Evolutionary conservation across 2,888 invertebrate species (phyloP).

Genomic region (Griposia aprilina): DNA sequence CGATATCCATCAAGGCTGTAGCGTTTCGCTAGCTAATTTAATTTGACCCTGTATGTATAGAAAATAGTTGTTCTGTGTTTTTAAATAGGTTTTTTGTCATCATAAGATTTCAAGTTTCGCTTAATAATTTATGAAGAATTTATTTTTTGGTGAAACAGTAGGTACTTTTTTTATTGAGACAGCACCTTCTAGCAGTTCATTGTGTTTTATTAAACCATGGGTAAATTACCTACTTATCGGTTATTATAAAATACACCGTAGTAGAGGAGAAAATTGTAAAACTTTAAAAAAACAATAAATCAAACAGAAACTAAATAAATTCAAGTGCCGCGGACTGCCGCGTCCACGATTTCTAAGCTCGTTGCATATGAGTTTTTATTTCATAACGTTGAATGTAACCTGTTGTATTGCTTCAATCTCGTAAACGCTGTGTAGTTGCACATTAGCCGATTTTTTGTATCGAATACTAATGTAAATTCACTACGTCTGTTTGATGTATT

Average conservation of each 20-base stretch:
- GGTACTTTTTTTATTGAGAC: no score
- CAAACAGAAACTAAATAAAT: background rate
- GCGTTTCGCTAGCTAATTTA: no score
- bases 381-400: constrained; percentile 74
- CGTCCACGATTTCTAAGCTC: constrained; percentile 66
- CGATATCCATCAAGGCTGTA: no score
- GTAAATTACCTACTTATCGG: background rate
- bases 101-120: no score
- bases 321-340: constrained; percentile 65
- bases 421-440: constrained; percentile 67
- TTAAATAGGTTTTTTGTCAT: background rate
- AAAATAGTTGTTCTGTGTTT: background rate
- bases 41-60: no score
- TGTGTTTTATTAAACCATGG: background rate
- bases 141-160: background rate
- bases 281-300: background rate
- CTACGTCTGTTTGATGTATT: constrained; percentile 1
- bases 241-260: background rate
- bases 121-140: no score
- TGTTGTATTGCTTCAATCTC: constrained; percentile 73
- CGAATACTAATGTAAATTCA: constrained; percentile 35
- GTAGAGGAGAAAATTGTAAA: background rate
- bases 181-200: background rate
- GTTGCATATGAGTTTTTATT: constrained; percentile 73
- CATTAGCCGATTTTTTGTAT: constrained; percentile 57